Evolutionary conservation across 2,113 vertebrate genomes (phyloP).

Genomic region (Periophthalmus modestus): DNA sequence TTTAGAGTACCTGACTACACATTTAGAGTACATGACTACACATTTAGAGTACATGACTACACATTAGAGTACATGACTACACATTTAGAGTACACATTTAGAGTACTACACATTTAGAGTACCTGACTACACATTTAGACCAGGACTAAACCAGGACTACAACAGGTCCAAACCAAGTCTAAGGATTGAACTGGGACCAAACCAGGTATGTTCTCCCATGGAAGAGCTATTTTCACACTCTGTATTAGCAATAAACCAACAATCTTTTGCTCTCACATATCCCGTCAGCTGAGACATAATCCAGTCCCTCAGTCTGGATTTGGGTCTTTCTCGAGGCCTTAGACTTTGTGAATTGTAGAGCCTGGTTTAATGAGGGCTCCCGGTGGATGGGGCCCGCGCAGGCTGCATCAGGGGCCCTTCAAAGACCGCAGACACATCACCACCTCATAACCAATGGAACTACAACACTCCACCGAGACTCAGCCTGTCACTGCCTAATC

Average conservation of each 20-base stretch:
- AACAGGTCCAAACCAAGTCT: not conserved
- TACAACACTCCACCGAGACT: not conserved
- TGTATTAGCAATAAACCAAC: not conserved
- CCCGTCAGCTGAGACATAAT: conserved; percentile 9
- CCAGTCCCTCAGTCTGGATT: conserved; percentile 19
- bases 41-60: no score
- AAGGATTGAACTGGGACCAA: no score
- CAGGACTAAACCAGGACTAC: no score
- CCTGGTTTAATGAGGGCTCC: conserved; percentile 62
- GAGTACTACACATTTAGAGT: no score
- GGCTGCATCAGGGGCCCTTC: conserved; percentile 43
- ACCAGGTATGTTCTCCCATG: no score
- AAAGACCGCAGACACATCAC: conserved; percentile 58
- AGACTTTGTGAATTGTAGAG: conserved; percentile 35
- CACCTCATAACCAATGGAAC: conserved; percentile 21
- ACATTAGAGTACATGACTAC: no score
- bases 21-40: no score
- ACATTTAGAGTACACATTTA: no score
- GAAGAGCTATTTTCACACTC: no score
- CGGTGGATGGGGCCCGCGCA: conserved; percentile 53
- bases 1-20: no score
- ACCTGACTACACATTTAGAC: no score
- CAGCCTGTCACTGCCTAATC: not conserved
- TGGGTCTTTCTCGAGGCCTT: not conserved
- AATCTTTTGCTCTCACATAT: conserved; percentile 13